Base-by-base conservation (phyloP, 1,140 invertebrate species). In the Formica exsecta region DNA sequence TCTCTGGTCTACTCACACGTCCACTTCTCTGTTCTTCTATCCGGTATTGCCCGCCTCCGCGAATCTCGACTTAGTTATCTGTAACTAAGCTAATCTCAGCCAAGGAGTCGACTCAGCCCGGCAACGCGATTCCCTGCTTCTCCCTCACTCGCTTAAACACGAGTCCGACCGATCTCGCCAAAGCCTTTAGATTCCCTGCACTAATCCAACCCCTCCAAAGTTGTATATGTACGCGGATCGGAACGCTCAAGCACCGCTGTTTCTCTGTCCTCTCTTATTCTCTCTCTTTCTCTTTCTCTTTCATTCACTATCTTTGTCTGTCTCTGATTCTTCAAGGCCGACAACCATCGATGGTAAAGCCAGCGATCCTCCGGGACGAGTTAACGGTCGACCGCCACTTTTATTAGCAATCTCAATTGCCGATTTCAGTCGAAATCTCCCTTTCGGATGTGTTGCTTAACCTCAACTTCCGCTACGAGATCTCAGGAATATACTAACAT, bases 1-100 rank as follows among this genome's bases (percentile, higher is more conserved):
- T 59, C 38, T 51, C 32, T 19, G 16, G 6, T 11, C 44, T 11
- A 85, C 8, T 62, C 38, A 51, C 25, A 38, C 74, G 54, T 61
- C 57, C 64, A 66, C 66, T 85, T 66, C 25, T 41, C 25, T 51
- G 83, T 86, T 89, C 83, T 89, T 89, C 76, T 54, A 61, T 57
- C 32, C 54, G 54, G 75, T 81, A 89, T 89, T 83, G 59, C 38
- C 70, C 36, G 64, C 84, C 74, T 48, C 66, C 38, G 61, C 54
- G 48, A 76, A 88, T 90, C 89, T 70, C 84, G 87, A 90, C 80
- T 92, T 83, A 88, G 92, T 93, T 93, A 93, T 93, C 92, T 92
- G 89, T 93, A 93, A 93, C 93, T 92, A 91, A 93, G 91, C 91
- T 93, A 93, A 94, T 94, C 93, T 93, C 87, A 79, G 85, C 85